phyloP scores from a whole-genome alignment of 2,888 invertebrate species.

The Oxyteleia sp. region DNA sequence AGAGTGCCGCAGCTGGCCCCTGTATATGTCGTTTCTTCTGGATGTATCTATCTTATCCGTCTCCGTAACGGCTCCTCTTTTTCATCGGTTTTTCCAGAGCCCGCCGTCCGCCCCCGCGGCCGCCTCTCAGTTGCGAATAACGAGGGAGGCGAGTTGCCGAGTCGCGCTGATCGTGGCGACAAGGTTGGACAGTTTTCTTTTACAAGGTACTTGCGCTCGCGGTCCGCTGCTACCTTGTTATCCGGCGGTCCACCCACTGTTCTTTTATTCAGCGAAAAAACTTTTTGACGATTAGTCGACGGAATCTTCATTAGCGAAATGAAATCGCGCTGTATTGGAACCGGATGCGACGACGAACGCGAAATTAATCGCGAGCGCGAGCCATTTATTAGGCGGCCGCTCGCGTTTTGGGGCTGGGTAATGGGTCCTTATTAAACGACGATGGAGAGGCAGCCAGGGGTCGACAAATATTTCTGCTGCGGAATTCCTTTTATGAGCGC shows the following conservation, averaged over 20 bases:
- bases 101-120: slow-evolving; percentile 59
- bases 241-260: slow-evolving; percentile 70
- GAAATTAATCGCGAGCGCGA: slow-evolving; percentile 50
- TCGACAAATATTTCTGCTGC: slow-evolving; percentile 60
- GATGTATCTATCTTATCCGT: slow-evolving; percentile 58
- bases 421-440: slow-evolving; percentile 64
- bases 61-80: slow-evolving; percentile 63
- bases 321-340: slow-evolving; percentile 57
- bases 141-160: slow-evolving; percentile 77
- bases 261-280: slow-evolving; percentile 48
- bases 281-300: slow-evolving; percentile 44
- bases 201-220: slow-evolving; percentile 81
- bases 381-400: slow-evolving; percentile 45
- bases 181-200: slow-evolving; percentile 82
- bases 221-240: slow-evolving; percentile 84
- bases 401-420: slow-evolving; percentile 35
- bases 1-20: slow-evolving; percentile 56
- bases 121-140: slow-evolving; percentile 77
- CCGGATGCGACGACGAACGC: not conserved
- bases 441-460: slow-evolving; percentile 13
- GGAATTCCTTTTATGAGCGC: slow-evolving; percentile 67
- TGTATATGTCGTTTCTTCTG: slow-evolving; percentile 71
- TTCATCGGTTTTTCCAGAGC: slow-evolving; percentile 63
- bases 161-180: slow-evolving; percentile 71
- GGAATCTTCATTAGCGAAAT: slow-evolving; percentile 65